Percentiles rank a stretch among this genome's conserved stretches.
phyloP scores from a whole-genome alignment of 2,888 invertebrate species.

The Chloroclysta siterata region DNA sequence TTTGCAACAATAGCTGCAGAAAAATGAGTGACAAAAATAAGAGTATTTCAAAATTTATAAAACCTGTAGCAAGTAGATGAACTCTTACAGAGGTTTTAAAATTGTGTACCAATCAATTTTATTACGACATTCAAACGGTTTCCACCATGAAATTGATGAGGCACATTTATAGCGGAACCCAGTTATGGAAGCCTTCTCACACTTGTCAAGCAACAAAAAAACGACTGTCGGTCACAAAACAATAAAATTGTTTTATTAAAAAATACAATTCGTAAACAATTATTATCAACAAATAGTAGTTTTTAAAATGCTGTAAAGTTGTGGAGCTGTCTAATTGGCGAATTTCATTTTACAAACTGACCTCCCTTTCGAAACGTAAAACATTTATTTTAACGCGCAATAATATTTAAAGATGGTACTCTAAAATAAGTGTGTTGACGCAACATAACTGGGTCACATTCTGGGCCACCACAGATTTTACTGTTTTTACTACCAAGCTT shows the following conservation, averaged over 20 bases:
- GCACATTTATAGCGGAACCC: slow-evolving; percentile 9
- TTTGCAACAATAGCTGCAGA: no score
- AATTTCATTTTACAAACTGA: slow-evolving; percentile 8
- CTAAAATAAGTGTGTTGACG: neutral
- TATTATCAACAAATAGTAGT: slow-evolving; percentile 17
- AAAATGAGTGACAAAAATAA: no score
- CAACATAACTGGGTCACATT: neutral
- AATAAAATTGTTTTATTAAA: neutral
- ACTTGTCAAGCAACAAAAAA: neutral
- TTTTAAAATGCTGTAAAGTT: slow-evolving; percentile 15
- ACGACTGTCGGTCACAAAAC: neutral
- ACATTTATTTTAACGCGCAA: slow-evolving; percentile 9
- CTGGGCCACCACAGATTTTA: neutral
- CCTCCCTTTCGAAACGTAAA: slow-evolving; percentile 7
- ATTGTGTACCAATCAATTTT: slow-evolving; percentile 1
- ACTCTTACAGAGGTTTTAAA: neutral
- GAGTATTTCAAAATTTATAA: neutral
- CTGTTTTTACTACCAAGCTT: no score
- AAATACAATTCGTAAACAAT: slow-evolving; percentile 3
- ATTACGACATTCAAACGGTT: slow-evolving; percentile 9
- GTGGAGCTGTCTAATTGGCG: slow-evolving; percentile 1
- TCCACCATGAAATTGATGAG: slow-evolving; percentile 1
- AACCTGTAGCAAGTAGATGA: neutral
- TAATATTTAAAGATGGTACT: neutral
- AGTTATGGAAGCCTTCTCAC: neutral